Evolutionary conservation across 2,797 vertebrate genomes (phyloP), one percentile per base, ranked within the genome.

Genomic region (Toxotes lorentzi): DNA sequence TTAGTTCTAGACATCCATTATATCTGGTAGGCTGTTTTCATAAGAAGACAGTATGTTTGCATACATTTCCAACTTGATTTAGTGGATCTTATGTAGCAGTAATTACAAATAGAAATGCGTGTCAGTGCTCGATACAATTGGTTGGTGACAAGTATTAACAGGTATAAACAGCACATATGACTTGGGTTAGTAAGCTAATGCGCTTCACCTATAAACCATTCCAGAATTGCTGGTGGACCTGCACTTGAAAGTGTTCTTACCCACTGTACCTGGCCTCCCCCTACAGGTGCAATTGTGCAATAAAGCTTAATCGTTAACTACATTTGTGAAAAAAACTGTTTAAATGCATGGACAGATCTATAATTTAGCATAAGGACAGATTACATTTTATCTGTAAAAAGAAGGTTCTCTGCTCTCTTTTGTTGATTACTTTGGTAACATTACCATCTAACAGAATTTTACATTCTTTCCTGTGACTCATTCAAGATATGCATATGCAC

Each of bases 231-330:
- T 66, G 17, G 19, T 63, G 64, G 10, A 48, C 41, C 23, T 58
- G 40, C 12, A 54, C 50, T 63, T 1, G 16, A 14, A 38, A 66
- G 34, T 40, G 21, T 38, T 24, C 16, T 59, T 21, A 57, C 71
- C 4, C 17, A 40, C 35, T 74, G 59, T 43, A 64, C 50, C 38
- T 58, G 58, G 40, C 16, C 72, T 53, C 57, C 69, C 50, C 30
- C 69, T 81, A 53, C 59, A 74, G 75, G 78, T 48, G 17, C 16
- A 78, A 59, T n/a, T 60, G 56, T 77, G 41, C 66, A 73, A 70
- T 64, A 47, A 58, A 58, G 58, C 21, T 56, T 30, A 32, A 69
- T 32, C 38, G 38, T 12, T 16, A 54, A 27, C 6, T 70, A 30
- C 32, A 68, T 58, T 47, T 64, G 23, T 34, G n/a, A 16, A 32